Percentiles rank a stretch among this genome's conserved stretches.
Evolutionary conservation across 2,113 vertebrate species (phyloP).

Genomic region (Raja brachyura): DNA sequence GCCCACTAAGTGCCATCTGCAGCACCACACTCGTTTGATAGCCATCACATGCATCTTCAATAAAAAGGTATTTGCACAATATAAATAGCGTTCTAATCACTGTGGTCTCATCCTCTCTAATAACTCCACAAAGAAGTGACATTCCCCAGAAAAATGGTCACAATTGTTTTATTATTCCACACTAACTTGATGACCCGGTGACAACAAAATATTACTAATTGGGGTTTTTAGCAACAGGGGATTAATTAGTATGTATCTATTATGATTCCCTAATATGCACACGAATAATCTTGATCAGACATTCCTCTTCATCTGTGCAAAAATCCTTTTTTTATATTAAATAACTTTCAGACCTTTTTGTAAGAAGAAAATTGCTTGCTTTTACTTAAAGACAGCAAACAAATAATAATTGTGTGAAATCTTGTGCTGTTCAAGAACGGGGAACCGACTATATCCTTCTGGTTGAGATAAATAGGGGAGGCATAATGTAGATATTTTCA

Average conservation of each 20-base stretch:
- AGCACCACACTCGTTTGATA: constrained; percentile 40
- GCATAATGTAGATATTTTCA: background rate
- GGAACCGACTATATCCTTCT: background rate
- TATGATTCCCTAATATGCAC: constrained; percentile 32
- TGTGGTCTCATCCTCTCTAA: constrained; percentile 29
- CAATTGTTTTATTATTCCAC: constrained; percentile 36
- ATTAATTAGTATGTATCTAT: constrained; percentile 38
- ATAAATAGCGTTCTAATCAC: constrained; percentile 18
- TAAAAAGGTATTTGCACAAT: background rate
- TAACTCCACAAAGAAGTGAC: constrained; percentile 29
- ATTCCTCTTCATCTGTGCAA: background rate
- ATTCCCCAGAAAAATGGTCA: constrained; percentile 31
- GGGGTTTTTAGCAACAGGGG: constrained; percentile 34
- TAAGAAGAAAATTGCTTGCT: background rate
- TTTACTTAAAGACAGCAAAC: background rate
- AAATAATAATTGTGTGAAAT: background rate
- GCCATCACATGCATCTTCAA: background rate
- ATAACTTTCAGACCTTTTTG: background rate
- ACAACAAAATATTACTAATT: constrained; percentile 38
- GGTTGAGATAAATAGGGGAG: background rate
- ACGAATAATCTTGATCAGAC: constrained; percentile 9
- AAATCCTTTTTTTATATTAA: background rate
- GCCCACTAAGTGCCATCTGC: constrained; percentile 50
- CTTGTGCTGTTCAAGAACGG: background rate
- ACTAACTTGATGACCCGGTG: constrained; percentile 33